A percentile compares a stretch with the other conserved stretches of the same genome.
These are phyloP conservation scores for Rhinatrema bivittatum DNA, from an alignment of 2,797 vertebrate genomes.

Conservation along the genomic window DNA sequence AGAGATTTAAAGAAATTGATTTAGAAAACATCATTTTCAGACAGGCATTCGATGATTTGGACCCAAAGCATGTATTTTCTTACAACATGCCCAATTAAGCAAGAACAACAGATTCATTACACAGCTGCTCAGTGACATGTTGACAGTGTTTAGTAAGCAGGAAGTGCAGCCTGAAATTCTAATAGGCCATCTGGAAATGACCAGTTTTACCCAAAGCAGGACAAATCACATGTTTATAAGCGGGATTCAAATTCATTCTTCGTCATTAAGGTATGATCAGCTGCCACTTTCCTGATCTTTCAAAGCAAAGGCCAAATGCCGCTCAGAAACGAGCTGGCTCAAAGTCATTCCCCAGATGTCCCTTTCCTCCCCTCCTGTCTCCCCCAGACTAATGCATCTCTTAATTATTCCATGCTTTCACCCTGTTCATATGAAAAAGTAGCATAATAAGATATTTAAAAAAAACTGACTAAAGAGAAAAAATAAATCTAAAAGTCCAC, in stretches of 20 bases:
- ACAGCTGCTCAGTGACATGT: background rate
- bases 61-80: conserved; percentile 1
- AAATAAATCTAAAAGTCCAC: too few species aligned
- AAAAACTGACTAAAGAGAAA: too few species aligned
- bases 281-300: background rate
- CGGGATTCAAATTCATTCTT: conserved; percentile 8
- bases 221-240: background rate
- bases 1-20: conserved; percentile 12
- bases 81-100: background rate
- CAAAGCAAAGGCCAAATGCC: conserved; percentile 11
- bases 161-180: conserved; percentile 8
- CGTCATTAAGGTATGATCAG: conserved; percentile 10
- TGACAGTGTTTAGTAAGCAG: background rate
- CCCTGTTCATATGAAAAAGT: too few species aligned
- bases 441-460: too few species aligned
- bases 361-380: conserved; percentile 1
- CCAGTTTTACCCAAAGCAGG: conserved; percentile 2
- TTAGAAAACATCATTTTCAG: conserved; percentile 6
- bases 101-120: conserved; percentile 2
- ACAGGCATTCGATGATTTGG: conserved; percentile 3
- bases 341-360: background rate
- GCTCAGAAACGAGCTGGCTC: conserved; percentile 2
- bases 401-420: too few species aligned
- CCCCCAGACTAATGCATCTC: too few species aligned
- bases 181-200: conserved; percentile 8